Conservation (phyloP, 2,113 vertebrate species). For the Melanotaenia duboulayi region DNA sequence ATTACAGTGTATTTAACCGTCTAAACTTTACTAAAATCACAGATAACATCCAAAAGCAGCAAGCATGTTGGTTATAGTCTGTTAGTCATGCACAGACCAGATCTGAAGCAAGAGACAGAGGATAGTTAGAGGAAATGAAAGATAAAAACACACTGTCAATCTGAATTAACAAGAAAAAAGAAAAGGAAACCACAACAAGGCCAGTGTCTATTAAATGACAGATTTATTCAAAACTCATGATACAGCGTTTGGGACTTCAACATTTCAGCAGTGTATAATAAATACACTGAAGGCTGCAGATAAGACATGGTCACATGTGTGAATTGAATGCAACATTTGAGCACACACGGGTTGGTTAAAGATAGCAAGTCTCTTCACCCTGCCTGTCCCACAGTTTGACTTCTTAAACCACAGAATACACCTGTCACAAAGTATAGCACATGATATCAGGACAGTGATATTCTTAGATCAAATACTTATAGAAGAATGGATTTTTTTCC, state of each 20-base stretch:
- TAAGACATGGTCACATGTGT: conserved; percentile 89
- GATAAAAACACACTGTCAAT: neutral
- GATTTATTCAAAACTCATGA: conserved; percentile 98
- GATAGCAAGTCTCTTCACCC: conserved; percentile 79
- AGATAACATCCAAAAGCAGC: conserved; percentile 21
- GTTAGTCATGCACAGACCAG: conserved; percentile 70
- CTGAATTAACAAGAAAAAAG: conserved; percentile 9
- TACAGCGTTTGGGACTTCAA: conserved; percentile 90
- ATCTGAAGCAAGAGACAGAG: conserved; percentile 29
- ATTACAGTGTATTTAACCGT: neutral
- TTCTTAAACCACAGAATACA: conserved; percentile 82
- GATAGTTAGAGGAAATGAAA: conserved; percentile 32
- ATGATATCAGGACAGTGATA: conserved; percentile 85
- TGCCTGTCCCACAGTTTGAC: conserved; percentile 73
- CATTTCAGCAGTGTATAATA: conserved; percentile 85
- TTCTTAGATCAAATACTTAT: conserved; percentile 75
- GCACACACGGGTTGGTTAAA: conserved; percentile 84
- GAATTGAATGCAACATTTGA: conserved; percentile 86
- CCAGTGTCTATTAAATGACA: conserved; percentile 89
- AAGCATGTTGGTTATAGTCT: conserved; percentile 1
- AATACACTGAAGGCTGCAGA: conserved; percentile 85
- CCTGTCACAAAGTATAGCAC: conserved; percentile 90
- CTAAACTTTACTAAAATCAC: conserved; percentile 10
- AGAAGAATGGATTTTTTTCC: conserved; percentile 75
- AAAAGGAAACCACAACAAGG: conserved; percentile 53